phyloP scores from a whole-genome alignment of 2,888 invertebrate genomes.

The Xanthorhoe designata region DNA sequence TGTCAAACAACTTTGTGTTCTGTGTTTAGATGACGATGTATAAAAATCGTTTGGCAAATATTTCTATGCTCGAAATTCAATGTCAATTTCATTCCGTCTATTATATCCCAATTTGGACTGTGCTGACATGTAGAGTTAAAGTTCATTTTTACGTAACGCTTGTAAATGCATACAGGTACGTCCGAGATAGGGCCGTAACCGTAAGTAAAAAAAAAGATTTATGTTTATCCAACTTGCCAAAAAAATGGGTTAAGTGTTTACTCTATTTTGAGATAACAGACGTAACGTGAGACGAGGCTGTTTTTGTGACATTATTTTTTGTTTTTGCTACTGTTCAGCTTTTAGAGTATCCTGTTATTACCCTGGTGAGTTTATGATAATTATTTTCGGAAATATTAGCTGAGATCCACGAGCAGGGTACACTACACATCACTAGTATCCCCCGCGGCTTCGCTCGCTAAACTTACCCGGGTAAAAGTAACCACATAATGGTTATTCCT shows the following conservation, averaged over 20 bases:
- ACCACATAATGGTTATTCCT: too few species aligned
- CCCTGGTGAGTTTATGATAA: constrained; percentile 14
- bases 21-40: constrained; percentile 23
- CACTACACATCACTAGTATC: too few species aligned
- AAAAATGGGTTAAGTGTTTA: constrained; percentile 75
- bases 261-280: constrained; percentile 65
- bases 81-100: constrained; percentile 49
- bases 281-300: constrained; percentile 59
- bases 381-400: constrained; percentile 15
- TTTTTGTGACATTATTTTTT: constrained; percentile 44
- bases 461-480: too few species aligned
- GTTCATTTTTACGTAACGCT: constrained; percentile 29
- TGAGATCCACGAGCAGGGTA: not conserved
- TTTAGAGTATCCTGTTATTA: constrained; percentile 28
- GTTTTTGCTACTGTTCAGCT: constrained; percentile 40
- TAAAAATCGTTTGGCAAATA: constrained; percentile 33
- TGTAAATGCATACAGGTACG: constrained; percentile 55
- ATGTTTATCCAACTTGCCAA: constrained; percentile 65
- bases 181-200: constrained; percentile 47
- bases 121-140: not conserved
- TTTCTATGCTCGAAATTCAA: constrained; percentile 41
- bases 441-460: too few species aligned
- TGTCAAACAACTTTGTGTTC: constrained; percentile 5
- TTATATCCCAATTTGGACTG: constrained; percentile 27
- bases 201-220: constrained; percentile 64